phyloP scores from a whole-genome alignment of 2,888 invertebrate genomes.

The Anoplius nigerrimus region DNA sequence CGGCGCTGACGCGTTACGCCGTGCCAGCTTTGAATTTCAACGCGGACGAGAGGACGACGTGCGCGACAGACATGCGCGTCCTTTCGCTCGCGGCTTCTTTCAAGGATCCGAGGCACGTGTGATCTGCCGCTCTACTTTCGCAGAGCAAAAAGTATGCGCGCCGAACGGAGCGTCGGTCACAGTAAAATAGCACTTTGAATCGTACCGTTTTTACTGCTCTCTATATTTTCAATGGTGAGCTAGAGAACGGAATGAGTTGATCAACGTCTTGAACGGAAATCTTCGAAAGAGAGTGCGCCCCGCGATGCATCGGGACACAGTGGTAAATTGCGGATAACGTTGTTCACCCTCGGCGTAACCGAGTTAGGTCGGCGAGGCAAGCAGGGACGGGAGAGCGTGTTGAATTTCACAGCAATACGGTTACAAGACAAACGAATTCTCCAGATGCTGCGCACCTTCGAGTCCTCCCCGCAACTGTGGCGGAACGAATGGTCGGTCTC shows the following conservation, averaged over 20 bases:
- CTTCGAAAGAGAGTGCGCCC: slow-evolving; percentile 17
- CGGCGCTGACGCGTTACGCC: not conserved
- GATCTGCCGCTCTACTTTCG: no score
- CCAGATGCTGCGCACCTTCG: slow-evolving; percentile 14
- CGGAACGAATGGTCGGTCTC: slow-evolving; percentile 46
- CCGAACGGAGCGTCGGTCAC: no score
- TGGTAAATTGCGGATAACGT: slow-evolving; percentile 58
- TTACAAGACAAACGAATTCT: slow-evolving; percentile 47
- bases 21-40: not conserved
- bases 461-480: not conserved
- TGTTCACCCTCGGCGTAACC: slow-evolving; percentile 56
- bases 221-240: no score
- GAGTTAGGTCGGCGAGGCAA: no score
- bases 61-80: not conserved
- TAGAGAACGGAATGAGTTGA: no score
- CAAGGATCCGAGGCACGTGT: no score
- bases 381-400: slow-evolving; percentile 31
- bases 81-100: not conserved
- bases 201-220: no score
- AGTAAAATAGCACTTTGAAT: no score
- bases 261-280: no score
- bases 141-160: no score
- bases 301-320: slow-evolving; percentile 35
- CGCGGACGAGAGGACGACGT: no score
- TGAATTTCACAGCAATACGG: slow-evolving; percentile 51